Base-by-base conservation (phyloP, 2,113 vertebrate species). In the Rhipidura dahli region DNA sequence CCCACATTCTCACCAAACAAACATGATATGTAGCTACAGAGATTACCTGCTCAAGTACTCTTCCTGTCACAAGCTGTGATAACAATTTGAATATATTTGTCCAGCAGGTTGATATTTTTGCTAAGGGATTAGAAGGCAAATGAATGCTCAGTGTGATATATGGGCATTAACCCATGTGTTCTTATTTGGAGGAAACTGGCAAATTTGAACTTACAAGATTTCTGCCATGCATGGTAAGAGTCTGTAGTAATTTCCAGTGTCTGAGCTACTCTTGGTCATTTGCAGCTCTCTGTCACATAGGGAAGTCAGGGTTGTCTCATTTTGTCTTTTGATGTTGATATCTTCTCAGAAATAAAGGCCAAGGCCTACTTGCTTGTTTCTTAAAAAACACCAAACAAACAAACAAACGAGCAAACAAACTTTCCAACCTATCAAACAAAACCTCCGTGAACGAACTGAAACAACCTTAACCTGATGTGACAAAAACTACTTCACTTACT, bases 301-400 rank as follows among this genome's bases (percentile, higher is more conserved):
- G 9, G 40, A 93, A 51, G 16, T 23, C 60, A 75, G 15, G 6
- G 22, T 39, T 14, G 9, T 76, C 17, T 76, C 24, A 49, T 80
- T 87, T 85, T 90, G 2, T 57, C 44, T 83, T 89, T 68, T 28
- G 13, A 16, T 65, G 21, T 14, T 64, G 17, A 47, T 69, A 14
- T 18, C 11, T 75, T 78, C 33, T 89, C 45, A 68, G 45, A 84
- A 75, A 59, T 18, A 15, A 85, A 82, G 45, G 6, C 6, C 9
- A 20, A 14, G 0, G 17, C 7, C 15, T 5, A 3, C 15, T 78
- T 71, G 9, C 3, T 83, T 16, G 0, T 47, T 82, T 63, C 27
- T 76, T 82, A 20, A 39, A 49, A 3, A 4, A 2, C 2, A n/a
- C 5, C 16, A 42, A 42, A 16, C 12, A 44, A 23, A 30, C 60